Conservation (phyloP, 1,140 invertebrate species). For the Catajapyx aquilonaris region DNA sequence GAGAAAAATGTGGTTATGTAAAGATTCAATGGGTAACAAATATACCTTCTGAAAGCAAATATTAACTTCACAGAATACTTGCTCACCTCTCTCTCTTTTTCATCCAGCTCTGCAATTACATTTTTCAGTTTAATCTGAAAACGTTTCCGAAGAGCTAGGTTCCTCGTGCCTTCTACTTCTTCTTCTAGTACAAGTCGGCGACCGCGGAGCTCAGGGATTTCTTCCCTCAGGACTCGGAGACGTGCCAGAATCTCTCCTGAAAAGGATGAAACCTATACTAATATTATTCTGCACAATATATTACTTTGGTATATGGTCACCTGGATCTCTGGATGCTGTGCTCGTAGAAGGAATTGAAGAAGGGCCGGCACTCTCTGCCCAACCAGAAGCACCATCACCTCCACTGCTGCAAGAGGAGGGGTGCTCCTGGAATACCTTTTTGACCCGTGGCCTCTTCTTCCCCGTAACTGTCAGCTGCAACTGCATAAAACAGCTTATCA, state of each 20-base stretch:
- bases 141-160: conserved; percentile 52
- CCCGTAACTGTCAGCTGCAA: conserved; percentile 3
- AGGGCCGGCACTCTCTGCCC: conserved; percentile 1
- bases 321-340: background rate
- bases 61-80: no score
- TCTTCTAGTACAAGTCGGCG: conserved; percentile 51
- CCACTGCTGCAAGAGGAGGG: conserved; percentile 3
- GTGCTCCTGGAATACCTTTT: conserved; percentile 2
- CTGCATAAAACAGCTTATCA: no score
- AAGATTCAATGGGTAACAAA: no score
- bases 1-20: no score
- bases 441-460: conserved; percentile 17
- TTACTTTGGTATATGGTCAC: background rate
- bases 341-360: no score
- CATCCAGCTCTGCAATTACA: conserved; percentile 49
- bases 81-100: conserved; percentile 55
- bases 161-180: conserved; percentile 69
- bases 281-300: background rate
- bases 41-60: no score
- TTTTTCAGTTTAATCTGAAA: conserved; percentile 61
- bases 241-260: conserved; percentile 20
- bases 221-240: conserved; percentile 30
- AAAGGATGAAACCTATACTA: no score
- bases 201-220: conserved; percentile 46
- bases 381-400: conserved; percentile 2